Conservation (phyloP, 2,888 invertebrate genomes). For the Hololepta plana region DNA sequence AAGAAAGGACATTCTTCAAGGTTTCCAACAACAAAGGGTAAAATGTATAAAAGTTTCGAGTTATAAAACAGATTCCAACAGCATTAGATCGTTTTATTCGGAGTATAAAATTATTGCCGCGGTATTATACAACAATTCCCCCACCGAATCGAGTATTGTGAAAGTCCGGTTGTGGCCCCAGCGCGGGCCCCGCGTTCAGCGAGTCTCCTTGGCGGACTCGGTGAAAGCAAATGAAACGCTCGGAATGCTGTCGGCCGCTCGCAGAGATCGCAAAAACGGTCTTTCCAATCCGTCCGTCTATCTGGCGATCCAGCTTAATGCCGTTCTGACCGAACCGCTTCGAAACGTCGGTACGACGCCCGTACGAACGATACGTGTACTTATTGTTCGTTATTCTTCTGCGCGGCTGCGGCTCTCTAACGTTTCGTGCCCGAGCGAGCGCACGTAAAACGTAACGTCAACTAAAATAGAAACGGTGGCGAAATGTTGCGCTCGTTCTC, state of each 20-base stretch:
- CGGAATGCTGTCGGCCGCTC: conserved; percentile 15
- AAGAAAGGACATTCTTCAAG: conserved; percentile 17
- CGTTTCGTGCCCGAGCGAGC: neutral
- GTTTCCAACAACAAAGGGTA: conserved; percentile 14
- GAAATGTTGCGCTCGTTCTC: conserved; percentile 13
- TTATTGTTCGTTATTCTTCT: too few relatives aligned
- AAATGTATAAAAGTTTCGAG: conserved; percentile 12
- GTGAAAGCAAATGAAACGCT: conserved; percentile 24
- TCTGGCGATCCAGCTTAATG: neutral
- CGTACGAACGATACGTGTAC: neutral
- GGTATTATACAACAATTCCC: conserved; percentile 27
- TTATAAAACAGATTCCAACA: conserved; percentile 13
- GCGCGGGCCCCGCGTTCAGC: conserved; percentile 25
- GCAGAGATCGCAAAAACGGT: conserved; percentile 1
- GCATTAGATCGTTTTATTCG: conserved; percentile 16
- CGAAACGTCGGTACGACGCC: neutral
- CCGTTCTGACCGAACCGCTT: neutral
- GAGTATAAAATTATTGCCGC: conserved; percentile 22
- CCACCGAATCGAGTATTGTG: conserved; percentile 23
- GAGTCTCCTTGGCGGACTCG: conserved; percentile 26
- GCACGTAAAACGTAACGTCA: conserved; percentile 8
- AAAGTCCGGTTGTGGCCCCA: conserved; percentile 27
- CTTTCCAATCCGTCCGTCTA: neutral
- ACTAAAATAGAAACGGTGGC: conserved; percentile 20
- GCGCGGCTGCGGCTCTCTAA: too few relatives aligned